Conservation (phyloP, 2,888 invertebrate genomes). For the Volucella bombylans region DNA sequence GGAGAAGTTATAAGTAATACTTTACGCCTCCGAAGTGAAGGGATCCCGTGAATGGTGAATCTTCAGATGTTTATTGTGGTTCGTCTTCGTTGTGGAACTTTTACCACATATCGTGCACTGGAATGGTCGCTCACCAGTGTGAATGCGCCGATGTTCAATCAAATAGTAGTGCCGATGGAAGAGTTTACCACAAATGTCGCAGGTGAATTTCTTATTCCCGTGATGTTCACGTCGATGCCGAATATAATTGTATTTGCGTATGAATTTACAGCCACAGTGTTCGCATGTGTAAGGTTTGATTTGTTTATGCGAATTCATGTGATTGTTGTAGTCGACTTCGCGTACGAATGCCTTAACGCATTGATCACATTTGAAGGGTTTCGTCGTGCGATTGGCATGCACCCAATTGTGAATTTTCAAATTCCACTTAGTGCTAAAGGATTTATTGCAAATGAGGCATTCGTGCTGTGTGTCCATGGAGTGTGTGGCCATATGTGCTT, state of each 20-base stretch:
- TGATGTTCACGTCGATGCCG: constrained; percentile 93
- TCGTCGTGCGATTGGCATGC: constrained; percentile 91
- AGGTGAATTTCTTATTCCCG: constrained; percentile 89
- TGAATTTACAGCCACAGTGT: constrained; percentile 94
- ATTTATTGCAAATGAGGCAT: constrained; percentile 92
- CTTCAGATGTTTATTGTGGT: constrained; percentile 94
- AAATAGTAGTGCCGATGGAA: constrained; percentile 94
- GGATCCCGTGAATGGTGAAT: constrained; percentile 95
- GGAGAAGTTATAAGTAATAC: constrained; percentile 72
- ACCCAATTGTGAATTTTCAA: constrained; percentile 94
- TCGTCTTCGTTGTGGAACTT: constrained; percentile 93
- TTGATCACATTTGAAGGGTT: constrained; percentile 92
- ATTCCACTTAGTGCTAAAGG: constrained; percentile 95
- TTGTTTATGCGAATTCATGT: constrained; percentile 93
- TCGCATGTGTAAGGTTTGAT: constrained; percentile 93
- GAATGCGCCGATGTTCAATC: constrained; percentile 93
- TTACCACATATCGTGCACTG: constrained; percentile 94
- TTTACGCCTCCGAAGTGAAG: constrained; percentile 88
- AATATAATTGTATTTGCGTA: constrained; percentile 93
- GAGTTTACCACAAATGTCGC: constrained; percentile 90
- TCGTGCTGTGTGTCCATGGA: constrained; percentile 89
- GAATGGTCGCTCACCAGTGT: constrained; percentile 90
- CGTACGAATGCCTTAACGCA: constrained; percentile 94
- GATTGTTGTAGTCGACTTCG: constrained; percentile 90
- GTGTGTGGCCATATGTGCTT: constrained; percentile 91